Conservation (phyloP, 2,888 invertebrate species). For the Corythucha ciliata region DNA sequence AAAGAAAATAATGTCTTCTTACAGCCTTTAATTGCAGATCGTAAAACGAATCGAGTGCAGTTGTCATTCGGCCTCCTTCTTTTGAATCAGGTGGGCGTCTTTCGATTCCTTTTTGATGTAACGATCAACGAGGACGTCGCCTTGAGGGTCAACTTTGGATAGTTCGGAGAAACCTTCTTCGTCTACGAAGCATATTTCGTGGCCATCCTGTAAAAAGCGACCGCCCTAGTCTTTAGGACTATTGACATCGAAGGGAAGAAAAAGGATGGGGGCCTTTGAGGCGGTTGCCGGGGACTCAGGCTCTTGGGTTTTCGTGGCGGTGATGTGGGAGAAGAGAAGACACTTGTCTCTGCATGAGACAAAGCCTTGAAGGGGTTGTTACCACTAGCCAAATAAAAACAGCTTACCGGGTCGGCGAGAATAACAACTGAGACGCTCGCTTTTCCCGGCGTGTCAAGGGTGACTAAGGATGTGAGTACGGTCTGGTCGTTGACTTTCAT, state of each 20-base stretch:
- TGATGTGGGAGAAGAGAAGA: too few species aligned
- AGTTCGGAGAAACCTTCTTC: constrained; percentile 87
- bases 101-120: constrained; percentile 47
- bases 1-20: neutral
- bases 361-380: too few species aligned
- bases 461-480: constrained; percentile 80
- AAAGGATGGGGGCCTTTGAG: too few species aligned
- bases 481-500: constrained; percentile 60
- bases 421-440: constrained; percentile 94
- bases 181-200: constrained; percentile 98
- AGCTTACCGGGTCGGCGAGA: constrained; percentile 75
- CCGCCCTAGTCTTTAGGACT: too few species aligned
- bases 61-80: neutral
- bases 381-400: neutral
- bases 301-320: too few species aligned
- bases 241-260: neutral
- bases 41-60: neutral
- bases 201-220: constrained; percentile 65
- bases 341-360: too few species aligned
- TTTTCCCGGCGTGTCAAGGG: constrained; percentile 94
- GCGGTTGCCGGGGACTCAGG: too few species aligned
- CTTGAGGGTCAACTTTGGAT: constrained; percentile 75
- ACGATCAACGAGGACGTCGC: constrained; percentile 66
- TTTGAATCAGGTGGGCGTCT: neutral
- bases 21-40: too few species aligned